Evolutionary conservation across 2,113 vertebrate species (phyloP).

Genomic region (Anas platyrhynchos): DNA sequence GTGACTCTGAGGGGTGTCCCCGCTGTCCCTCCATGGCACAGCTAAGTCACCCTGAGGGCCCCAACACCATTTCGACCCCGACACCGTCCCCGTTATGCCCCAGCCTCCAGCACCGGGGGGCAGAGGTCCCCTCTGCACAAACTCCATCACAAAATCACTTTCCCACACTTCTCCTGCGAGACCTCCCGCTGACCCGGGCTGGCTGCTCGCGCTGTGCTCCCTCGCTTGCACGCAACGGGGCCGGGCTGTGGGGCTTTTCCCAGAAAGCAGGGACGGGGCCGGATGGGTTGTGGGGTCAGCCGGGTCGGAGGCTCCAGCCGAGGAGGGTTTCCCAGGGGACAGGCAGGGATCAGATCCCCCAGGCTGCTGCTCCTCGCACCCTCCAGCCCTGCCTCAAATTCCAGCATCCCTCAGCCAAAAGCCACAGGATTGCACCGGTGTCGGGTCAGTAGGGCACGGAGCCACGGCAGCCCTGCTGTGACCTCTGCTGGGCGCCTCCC

Average conservation of each 20-base stretch:
- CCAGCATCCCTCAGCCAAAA: neutral
- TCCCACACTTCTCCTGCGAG: neutral
- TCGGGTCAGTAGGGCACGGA: neutral
- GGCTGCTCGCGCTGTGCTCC: neutral
- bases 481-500: neutral
- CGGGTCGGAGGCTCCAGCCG: neutral
- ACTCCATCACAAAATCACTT: neutral
- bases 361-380: neutral
- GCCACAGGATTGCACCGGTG: neutral
- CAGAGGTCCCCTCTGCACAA: neutral
- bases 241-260: constrained; percentile 8
- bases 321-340: neutral
- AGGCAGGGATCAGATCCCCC: neutral
- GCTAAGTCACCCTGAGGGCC: too few relatives aligned
- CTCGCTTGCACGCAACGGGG: neutral
- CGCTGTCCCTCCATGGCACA: too few relatives aligned
- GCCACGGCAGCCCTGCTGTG: accelerated
- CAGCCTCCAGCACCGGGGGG: too few relatives aligned
- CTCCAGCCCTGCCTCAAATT: neutral
- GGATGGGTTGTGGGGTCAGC: neutral
- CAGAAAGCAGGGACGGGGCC: neutral
- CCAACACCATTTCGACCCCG: too few relatives aligned
- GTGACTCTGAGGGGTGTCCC: neutral
- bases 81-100: too few relatives aligned
- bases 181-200: neutral